Evolutionary conservation across 2,888 invertebrate genomes (phyloP).

Genomic region (Limenitis camilla): DNA sequence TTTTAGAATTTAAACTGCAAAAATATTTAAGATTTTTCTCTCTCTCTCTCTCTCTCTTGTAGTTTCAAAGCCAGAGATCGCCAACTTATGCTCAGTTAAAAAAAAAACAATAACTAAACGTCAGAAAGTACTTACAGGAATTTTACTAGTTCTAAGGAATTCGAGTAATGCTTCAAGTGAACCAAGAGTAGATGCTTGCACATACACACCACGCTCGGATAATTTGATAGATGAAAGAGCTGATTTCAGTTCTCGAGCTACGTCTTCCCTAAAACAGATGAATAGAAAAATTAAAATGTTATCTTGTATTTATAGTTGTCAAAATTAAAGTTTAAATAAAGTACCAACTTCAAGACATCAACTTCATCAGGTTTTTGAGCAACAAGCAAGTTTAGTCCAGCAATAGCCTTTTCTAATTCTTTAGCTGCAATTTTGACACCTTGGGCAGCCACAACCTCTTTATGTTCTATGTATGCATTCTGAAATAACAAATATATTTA

Average conservation of each 20-base stretch:
- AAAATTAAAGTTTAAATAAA: background rate
- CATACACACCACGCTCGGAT: constrained; percentile 95
- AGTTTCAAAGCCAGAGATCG: too few species aligned
- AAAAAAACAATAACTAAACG: background rate
- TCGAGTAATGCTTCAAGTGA: constrained; percentile 97
- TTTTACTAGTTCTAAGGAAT: constrained; percentile 92
- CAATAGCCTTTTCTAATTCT: constrained; percentile 97
- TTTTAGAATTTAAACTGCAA: background rate
- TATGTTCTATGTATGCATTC: constrained; percentile 95
- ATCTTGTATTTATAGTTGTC: background rate
- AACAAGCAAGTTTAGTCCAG: constrained; percentile 93
- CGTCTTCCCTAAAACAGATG: constrained; percentile 79
- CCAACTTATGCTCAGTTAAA: too few species aligned
- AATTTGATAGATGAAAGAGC: constrained; percentile 95
- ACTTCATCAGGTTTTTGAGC: constrained; percentile 96
- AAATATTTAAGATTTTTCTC: background rate
- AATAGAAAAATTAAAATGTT: background rate
- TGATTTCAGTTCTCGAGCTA: constrained; percentile 88
- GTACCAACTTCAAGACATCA: constrained; percentile 81
- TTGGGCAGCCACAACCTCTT: constrained; percentile 96
- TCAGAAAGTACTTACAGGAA: constrained; percentile 82
- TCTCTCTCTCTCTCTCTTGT: background rate
- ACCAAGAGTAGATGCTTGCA: constrained; percentile 99
- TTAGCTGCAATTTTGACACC: constrained; percentile 99
- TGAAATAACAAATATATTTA: constrained; percentile 34